Evolutionary conservation across 2,113 vertebrate genomes (phyloP).

Genomic region (Barbus barbus): DNA sequence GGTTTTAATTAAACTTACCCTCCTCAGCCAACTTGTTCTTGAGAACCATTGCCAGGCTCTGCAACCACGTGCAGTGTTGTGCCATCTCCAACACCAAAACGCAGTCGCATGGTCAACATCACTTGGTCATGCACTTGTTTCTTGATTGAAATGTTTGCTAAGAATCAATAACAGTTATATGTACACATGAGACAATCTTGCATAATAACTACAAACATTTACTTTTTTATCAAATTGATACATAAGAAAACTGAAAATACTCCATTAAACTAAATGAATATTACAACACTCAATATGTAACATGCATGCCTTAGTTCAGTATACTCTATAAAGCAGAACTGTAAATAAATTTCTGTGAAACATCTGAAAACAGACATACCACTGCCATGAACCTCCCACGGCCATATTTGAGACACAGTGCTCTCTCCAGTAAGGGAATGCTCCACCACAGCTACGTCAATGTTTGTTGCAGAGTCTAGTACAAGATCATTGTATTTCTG

Average conservation of each 20-base stretch:
- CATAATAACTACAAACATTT: neutral
- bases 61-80: no score
- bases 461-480: neutral
- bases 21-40: neutral
- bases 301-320: neutral
- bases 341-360: neutral
- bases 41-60: neutral
- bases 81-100: no score
- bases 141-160: neutral
- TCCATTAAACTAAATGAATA: no score
- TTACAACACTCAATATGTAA: no score
- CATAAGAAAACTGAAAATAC: no score
- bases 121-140: neutral
- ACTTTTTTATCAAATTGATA: neutral
- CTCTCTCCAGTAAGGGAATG: neutral
- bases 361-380: neutral
- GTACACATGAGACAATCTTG: neutral
- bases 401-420: neutral
- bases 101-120: neutral
- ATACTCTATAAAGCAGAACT: neutral
- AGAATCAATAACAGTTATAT: neutral
- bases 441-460: neutral
- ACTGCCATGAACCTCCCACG: conserved; percentile 1
- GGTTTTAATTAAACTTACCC: neutral
- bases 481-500: neutral